Percentiles rank a stretch among this genome's conserved stretches.
Conservation (phyloP, 2,113 vertebrate species). For the Pelecanus crispus region DNA sequence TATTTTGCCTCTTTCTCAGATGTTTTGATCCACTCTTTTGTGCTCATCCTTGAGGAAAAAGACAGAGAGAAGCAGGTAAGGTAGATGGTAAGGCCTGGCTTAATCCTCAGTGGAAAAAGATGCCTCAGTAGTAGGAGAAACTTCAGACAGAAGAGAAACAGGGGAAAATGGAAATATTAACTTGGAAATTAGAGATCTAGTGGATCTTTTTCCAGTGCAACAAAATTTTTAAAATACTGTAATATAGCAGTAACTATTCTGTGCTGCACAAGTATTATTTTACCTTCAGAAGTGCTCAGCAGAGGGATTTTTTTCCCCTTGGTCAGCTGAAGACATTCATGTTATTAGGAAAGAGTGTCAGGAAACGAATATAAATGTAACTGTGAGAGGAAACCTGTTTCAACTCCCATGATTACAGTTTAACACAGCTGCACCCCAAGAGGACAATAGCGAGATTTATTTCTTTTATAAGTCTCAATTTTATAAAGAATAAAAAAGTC, state of each 20-base stretch:
- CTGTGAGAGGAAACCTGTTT: conserved; percentile 60
- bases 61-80: not conserved
- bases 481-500: conserved; percentile 11
- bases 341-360: conserved; percentile 49
- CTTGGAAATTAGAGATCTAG: not conserved
- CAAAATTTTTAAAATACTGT: not conserved
- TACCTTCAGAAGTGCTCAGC: conserved; percentile 12
- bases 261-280: not conserved
- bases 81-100: not conserved
- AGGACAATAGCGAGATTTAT: conserved; percentile 60
- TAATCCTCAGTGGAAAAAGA: not conserved
- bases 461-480: conserved; percentile 58
- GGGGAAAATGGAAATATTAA: not conserved
- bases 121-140: not conserved
- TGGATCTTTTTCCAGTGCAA: not conserved
- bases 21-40: not conserved
- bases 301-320: not conserved
- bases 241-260: not conserved
- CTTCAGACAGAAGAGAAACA: not conserved
- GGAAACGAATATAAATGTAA: conserved; percentile 56
- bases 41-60: not conserved
- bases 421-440: conserved; percentile 47
- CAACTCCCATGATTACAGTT: conserved; percentile 45
- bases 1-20: not conserved
- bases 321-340: conserved; percentile 54